These are phyloP conservation scores for Cenopis cana DNA, from an alignment of 2,888 invertebrate genomes.

Conservation along the genomic window DNA sequence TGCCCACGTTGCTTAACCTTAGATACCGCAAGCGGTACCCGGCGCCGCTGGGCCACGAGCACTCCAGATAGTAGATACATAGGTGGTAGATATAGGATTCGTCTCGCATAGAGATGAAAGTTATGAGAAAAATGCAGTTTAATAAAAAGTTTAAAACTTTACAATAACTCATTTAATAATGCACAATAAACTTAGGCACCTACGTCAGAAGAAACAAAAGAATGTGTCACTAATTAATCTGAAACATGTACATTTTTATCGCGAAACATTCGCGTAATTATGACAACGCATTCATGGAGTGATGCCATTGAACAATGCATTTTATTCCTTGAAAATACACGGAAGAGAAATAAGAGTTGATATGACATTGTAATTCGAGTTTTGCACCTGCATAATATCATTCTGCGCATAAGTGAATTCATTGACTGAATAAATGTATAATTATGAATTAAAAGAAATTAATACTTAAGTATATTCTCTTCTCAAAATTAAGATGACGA, in stretches of 20 bases:
- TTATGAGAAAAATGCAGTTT: too few relatives aligned
- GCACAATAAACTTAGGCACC: background rate
- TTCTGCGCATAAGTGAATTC: background rate
- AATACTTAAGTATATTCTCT: too few relatives aligned
- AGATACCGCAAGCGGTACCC: too few relatives aligned
- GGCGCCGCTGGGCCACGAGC: too few relatives aligned
- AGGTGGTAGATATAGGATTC: too few relatives aligned
- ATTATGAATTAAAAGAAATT: too few relatives aligned
- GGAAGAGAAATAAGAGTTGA: conserved; percentile 1
- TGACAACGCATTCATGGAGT: background rate
- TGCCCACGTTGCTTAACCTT: too few relatives aligned
- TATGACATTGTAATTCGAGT: background rate
- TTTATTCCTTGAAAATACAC: conserved; percentile 2
- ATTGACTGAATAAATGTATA: too few relatives aligned
- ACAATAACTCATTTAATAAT: background rate
- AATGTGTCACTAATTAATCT: background rate
- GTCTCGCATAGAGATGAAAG: too few relatives aligned
- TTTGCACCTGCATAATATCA: conserved; percentile 20
- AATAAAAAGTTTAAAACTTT: too few relatives aligned
- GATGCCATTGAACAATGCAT: conserved; percentile 4
- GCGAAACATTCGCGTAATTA: background rate
- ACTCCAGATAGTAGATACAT: too few relatives aligned
- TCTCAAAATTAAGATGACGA: too few relatives aligned
- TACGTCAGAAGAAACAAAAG: background rate
- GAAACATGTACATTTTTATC: background rate